Percentiles rank a stretch among this genome's conserved stretches.
phyloP scores from a whole-genome alignment of 1,140 invertebrate species.

The Drosophila tristis region DNA sequence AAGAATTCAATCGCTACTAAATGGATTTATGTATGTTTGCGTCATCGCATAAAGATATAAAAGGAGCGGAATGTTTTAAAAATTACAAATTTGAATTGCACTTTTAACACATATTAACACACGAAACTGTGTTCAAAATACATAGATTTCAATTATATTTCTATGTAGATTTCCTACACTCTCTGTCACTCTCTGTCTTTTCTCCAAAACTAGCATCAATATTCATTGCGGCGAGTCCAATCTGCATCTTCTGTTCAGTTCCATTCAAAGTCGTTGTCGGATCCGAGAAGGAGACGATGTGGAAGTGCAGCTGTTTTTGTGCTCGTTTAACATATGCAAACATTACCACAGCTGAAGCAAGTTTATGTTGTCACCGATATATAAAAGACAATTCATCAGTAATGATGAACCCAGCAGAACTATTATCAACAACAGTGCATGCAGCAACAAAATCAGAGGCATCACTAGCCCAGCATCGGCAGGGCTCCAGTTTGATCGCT shows the following conservation, averaged over 20 bases:
- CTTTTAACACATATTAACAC: too few species aligned
- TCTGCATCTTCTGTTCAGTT: conserved; percentile 20
- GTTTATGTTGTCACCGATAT: conserved; percentile 17
- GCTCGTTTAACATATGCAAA: conserved; percentile 31
- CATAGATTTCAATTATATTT: too few species aligned
- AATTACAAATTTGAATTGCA: too few species aligned
- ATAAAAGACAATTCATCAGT: conserved; percentile 1
- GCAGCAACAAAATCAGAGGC: conserved; percentile 46
- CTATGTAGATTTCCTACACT: neutral
- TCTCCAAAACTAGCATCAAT: conserved; percentile 47
- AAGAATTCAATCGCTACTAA: too few species aligned
- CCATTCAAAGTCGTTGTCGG: conserved; percentile 18
- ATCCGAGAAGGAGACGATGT: conserved; percentile 19
- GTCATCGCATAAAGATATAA: too few species aligned
- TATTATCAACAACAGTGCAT: conserved; percentile 22
- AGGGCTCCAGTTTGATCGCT: too few species aligned
- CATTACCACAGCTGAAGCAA: conserved; percentile 44
- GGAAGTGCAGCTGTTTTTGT: conserved; percentile 20
- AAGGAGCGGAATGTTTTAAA: too few species aligned
- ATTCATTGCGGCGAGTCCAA: conserved; percentile 34
- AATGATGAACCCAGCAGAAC: conserved; percentile 44
- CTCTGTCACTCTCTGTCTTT: conserved; percentile 14
- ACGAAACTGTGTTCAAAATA: too few species aligned
- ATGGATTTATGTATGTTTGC: too few species aligned
- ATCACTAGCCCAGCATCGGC: conserved; percentile 18